Evolutionary conservation across 2,888 invertebrate species (phyloP).

Genomic region (Thera obeliscata): DNA sequence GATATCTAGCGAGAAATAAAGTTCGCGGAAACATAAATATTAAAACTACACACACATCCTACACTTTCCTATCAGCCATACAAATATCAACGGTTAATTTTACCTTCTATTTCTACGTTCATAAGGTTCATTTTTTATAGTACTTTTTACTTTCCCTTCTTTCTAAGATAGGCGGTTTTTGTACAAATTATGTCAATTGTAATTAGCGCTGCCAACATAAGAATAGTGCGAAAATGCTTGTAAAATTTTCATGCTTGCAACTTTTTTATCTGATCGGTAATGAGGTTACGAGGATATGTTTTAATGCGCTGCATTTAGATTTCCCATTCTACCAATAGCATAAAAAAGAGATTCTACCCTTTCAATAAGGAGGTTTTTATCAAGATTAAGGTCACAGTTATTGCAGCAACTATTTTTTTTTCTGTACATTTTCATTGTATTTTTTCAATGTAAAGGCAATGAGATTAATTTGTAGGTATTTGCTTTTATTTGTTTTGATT

Average conservation of each 20-base stretch:
- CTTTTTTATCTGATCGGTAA: constrained; percentile 34
- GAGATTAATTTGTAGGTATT: too few species aligned
- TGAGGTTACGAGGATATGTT: constrained; percentile 7
- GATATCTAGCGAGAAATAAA: constrained; percentile 15
- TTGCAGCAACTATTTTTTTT: too few species aligned
- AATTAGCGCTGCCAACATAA: constrained; percentile 56
- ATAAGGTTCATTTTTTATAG: constrained; percentile 12
- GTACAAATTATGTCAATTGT: constrained; percentile 60
- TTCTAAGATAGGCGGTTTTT: constrained; percentile 33
- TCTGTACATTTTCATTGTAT: too few species aligned
- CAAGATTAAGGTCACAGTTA: too few species aligned
- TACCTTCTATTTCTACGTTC: not conserved
- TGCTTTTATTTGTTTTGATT: too few species aligned
- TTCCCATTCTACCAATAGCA: not conserved
- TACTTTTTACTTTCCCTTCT: constrained; percentile 14
- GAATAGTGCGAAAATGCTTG: constrained; percentile 42
- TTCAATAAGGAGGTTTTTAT: too few species aligned
- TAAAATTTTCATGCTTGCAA: constrained; percentile 38
- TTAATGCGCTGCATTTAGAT: not conserved
- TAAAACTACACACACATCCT: constrained; percentile 27
- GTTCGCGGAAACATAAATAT: constrained; percentile 38
- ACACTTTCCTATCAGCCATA: constrained; percentile 17
- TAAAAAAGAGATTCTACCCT: too few species aligned
- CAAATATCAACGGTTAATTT: constrained; percentile 5
- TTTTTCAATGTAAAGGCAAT: too few species aligned